Percentiles rank a stretch among this genome's conserved stretches.
Conservation (phyloP, 2,888 invertebrate species). For the Xestia c-nigrum region DNA sequence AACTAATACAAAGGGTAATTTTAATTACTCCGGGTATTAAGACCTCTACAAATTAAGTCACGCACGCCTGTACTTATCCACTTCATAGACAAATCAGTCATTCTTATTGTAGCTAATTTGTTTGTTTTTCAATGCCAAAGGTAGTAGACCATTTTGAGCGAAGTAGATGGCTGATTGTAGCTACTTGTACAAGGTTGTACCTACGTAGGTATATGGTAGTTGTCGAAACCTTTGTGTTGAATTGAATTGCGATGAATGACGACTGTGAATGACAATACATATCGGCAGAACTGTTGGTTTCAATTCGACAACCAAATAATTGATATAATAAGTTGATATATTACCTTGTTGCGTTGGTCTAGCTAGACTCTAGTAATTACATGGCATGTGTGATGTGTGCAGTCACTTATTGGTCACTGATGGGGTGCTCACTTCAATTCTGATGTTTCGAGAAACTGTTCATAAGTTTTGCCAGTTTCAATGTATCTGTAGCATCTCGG, state of each 20-base stretch:
- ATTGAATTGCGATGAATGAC: constrained; percentile 17
- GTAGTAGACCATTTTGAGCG: constrained; percentile 1
- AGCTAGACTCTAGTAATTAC: too few species aligned
- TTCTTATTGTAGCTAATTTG: constrained; percentile 22
- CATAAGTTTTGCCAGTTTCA: neutral
- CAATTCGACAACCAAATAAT: neutral
- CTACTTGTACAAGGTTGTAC: constrained; percentile 9
- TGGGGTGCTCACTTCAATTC: neutral
- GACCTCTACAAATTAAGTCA: constrained; percentile 51
- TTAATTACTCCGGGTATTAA: constrained; percentile 43
- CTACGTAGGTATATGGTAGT: neutral
- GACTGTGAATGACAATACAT: neutral
- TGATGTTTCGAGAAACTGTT: neutral
- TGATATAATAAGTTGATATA: neutral
- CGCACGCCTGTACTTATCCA: constrained; percentile 19
- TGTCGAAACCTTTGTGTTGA: constrained; percentile 22
- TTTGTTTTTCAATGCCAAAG: constrained; percentile 32
- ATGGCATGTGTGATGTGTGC: too few species aligned
- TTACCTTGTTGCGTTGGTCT: neutral
- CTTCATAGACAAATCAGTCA: constrained; percentile 23
- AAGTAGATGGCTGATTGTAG: neutral
- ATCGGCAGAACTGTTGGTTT: neutral
- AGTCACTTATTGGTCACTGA: neutral
- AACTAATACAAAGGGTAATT: constrained; percentile 37
- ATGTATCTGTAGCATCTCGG: neutral